A percentile compares a stretch with the other conserved stretches of the same genome.
Evolutionary conservation across 2,113 vertebrate species (phyloP).

Genomic region (Prolemur simus): DNA sequence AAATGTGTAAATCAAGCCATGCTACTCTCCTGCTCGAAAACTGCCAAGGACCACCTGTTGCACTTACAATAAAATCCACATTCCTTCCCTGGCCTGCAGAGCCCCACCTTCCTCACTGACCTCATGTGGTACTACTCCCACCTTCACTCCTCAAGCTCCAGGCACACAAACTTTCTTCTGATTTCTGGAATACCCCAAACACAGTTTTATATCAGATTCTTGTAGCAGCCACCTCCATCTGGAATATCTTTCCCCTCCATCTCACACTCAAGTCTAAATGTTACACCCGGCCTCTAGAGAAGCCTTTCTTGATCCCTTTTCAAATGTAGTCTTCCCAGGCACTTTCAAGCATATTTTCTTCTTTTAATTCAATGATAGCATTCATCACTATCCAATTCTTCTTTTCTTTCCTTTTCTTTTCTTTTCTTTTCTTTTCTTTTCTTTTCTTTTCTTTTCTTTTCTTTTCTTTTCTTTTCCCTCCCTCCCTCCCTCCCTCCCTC

Average conservation of each 20-base stretch:
- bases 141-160: background rate
- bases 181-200: background rate
- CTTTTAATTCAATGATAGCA: background rate
- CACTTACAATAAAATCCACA: background rate
- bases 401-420: background rate
- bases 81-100: background rate
- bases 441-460: too few species aligned
- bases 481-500: background rate
- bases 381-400: background rate
- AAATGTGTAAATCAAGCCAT: background rate
- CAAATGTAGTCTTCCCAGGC: background rate
- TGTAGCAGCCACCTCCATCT: background rate
- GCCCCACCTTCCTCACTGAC: background rate
- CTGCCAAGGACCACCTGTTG: background rate
- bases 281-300: background rate
- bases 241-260: background rate
- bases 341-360: background rate
- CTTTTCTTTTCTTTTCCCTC: too few species aligned
- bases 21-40: background rate
- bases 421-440: background rate
- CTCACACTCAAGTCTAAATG: background rate
- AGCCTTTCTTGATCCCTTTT: background rate
- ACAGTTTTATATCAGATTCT: background rate
- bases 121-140: background rate
- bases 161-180: background rate